Evolutionary conservation across 2,888 invertebrate genomes (phyloP), one percentile per base, ranked within the genome.

Genomic region (Clostera curtula): DNA sequence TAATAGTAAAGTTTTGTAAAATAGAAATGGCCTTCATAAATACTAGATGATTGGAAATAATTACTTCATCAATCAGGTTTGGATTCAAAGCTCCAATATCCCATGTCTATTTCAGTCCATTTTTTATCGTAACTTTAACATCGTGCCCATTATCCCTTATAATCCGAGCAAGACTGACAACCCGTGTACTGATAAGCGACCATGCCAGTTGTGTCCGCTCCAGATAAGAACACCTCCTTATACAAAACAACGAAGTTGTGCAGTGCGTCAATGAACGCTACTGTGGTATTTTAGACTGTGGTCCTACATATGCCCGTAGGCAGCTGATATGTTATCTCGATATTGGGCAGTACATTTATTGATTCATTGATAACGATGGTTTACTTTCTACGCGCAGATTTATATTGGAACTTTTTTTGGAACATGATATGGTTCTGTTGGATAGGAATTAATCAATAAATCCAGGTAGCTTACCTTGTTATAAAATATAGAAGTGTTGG

Each of bases 281-380:
- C 56, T 49, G 58, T 61, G 48, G 42, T 39, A 48, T 46, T 42
- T 43, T 64, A 51, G 48, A 45, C 69, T 68, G 57, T 64, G 64
- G 48, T 56, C 58, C 53, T 64, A 51, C 66, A 56, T 63, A 61
- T 51, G 52, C 55, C 42, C 58, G 54, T 43, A 50, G 32, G 40
- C 54, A 56, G 49, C 54, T 60, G 65, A 66, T 68, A 65, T 31
- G 56, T 66, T 74, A 61, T 63, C 50, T 49, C 52, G 50, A 56
- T 66, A 72, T 70, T 68, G 59, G 67, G 61, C 65, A 60, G 63
- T 50, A 64, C 62, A 61, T 72, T n/a, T 82, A 82, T 80, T 79
- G 80, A 80, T 80, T 75, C 52, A 47, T 33, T 62, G 80, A 82
- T 80, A 79, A 69, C 36, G 19, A 18, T 33, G 42, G 48, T 39